Evolutionary conservation across 2,888 invertebrate genomes (phyloP).

Genomic region (Drosophila stalkeri): DNA sequence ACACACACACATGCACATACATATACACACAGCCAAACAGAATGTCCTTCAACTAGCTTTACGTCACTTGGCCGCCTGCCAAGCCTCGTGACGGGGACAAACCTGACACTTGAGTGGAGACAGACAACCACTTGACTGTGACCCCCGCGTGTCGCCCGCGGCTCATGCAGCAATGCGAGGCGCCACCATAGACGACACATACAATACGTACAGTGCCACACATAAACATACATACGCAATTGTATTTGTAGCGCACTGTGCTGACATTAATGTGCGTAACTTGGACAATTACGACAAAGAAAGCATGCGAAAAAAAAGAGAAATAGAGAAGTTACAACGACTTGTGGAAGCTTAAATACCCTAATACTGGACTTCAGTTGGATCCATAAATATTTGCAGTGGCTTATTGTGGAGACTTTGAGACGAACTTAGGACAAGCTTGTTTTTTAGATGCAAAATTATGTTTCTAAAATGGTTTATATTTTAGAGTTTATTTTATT

Average conservation of each 20-base stretch:
- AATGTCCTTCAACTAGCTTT: slow-evolving; percentile 56
- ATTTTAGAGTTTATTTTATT: background rate
- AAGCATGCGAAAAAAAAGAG: slow-evolving; percentile 12
- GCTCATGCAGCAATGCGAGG: slow-evolving; percentile 40
- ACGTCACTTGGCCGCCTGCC: slow-evolving; percentile 59
- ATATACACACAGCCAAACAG: background rate
- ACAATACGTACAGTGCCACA: slow-evolving; percentile 8
- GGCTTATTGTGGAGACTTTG: background rate
- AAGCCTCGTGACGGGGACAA: slow-evolving; percentile 48
- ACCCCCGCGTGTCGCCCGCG: slow-evolving; percentile 26
- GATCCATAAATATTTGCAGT: background rate
- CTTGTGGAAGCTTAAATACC: slow-evolving; percentile 13
- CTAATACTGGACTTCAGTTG: background rate
- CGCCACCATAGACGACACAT: slow-evolving; percentile 28
- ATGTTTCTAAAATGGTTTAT: too few species aligned
- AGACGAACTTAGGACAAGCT: too few species aligned
- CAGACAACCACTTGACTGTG: slow-evolving; percentile 76
- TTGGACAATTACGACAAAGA: slow-evolving; percentile 67
- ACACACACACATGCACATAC: slow-evolving; percentile 21
- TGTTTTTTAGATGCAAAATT: too few species aligned
- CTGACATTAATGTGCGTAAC: slow-evolving; percentile 70
- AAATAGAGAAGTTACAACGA: background rate
- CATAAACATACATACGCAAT: background rate
- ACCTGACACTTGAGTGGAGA: slow-evolving; percentile 75
- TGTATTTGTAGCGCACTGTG: slow-evolving; percentile 6